A percentile compares a stretch with the other conserved stretches of the same genome.
These are phyloP conservation scores for Zaprionus tsacasi DNA, from an alignment of 1,140 invertebrate genomes.

Conservation along the genomic window DNA sequence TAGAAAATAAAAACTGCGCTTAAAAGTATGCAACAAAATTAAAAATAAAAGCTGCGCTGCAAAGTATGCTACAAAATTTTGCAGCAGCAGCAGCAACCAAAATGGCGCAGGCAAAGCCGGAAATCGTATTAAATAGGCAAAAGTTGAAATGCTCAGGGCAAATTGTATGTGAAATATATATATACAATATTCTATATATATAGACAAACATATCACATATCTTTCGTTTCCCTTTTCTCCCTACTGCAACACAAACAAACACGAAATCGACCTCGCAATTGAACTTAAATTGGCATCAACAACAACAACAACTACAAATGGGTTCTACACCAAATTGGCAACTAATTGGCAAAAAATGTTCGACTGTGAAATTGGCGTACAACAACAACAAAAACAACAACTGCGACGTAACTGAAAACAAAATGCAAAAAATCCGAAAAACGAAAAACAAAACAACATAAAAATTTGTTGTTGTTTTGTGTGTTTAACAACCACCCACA, in stretches of 20 bases:
- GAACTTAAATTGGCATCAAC: conserved; percentile 58
- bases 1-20: neutral
- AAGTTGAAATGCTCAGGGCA: conserved; percentile 13
- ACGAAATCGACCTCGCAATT: conserved; percentile 30
- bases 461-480: conserved; percentile 30
- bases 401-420: conserved; percentile 27
- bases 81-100: neutral
- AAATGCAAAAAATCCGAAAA: conserved; percentile 28
- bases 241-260: conserved; percentile 50
- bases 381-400: conserved; percentile 40
- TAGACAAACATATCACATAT: conserved; percentile 37
- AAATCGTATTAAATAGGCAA: conserved; percentile 31
- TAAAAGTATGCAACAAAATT: conserved; percentile 36
- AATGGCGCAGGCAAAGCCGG: conserved; percentile 22
- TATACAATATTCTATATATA: conserved; percentile 10
- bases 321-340: conserved; percentile 51
- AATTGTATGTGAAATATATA: neutral
- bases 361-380: conserved; percentile 61
- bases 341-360: conserved; percentile 70
- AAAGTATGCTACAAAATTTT: conserved; percentile 38
- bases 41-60: neutral
- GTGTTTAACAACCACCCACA: conserved; percentile 53
- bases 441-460: conserved; percentile 40
- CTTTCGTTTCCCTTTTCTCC: conserved; percentile 33
- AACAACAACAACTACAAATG: conserved; percentile 30